Conservation (phyloP, 2,797 vertebrate genomes). For the Falco berigora region DNA sequence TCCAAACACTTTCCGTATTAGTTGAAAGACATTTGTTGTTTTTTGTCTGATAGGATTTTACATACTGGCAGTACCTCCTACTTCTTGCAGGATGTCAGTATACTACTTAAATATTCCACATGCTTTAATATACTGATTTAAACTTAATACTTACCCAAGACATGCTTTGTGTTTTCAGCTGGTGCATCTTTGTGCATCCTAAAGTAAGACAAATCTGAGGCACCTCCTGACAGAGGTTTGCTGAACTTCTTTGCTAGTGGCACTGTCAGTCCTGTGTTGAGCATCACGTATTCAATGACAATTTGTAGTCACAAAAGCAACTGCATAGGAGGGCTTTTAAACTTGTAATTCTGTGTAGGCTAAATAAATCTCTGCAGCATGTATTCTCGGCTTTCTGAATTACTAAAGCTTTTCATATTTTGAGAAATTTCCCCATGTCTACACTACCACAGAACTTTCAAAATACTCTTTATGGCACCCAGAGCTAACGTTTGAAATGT, state of each 20-base stretch:
- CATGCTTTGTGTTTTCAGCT: not conserved
- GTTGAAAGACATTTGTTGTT: not conserved
- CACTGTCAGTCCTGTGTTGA: not conserved
- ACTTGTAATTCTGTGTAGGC: not conserved
- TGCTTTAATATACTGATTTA: not conserved
- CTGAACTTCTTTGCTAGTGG: not conserved
- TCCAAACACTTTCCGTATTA: not conserved
- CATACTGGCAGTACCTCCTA: not conserved
- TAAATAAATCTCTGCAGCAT: not conserved
- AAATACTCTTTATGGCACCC: not conserved
- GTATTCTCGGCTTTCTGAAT: not conserved
- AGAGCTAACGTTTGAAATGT: not conserved
- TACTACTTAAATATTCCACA: not conserved
- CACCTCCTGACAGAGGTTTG: not conserved
- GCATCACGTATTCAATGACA: not conserved
- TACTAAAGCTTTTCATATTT: not conserved
- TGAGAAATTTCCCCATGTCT: not conserved
- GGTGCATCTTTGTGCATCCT: not conserved
- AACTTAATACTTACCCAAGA: not conserved
- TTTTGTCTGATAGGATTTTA: not conserved
- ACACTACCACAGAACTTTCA: not conserved
- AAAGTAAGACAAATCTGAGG: not conserved
- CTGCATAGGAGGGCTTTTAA: not conserved
- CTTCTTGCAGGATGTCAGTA: not conserved
- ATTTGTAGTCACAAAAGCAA: not conserved